Conservation (phyloP, 2,113 vertebrate genomes). For the Hippocampus zosterae region DNA sequence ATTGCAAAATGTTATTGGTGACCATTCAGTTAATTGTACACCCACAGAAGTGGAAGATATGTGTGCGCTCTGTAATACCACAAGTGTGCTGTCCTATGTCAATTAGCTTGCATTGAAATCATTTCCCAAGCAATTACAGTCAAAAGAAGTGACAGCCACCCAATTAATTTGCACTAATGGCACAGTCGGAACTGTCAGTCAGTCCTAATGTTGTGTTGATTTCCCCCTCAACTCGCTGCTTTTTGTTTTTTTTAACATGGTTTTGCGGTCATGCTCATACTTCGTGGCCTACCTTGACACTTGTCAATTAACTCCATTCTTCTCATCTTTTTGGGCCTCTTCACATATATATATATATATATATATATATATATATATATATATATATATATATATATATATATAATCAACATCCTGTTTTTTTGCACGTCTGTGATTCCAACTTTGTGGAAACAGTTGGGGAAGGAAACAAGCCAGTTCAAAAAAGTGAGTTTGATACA, state of each 20-base stretch:
- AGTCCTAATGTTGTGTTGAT: slow-evolving; percentile 23
- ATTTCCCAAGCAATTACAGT: slow-evolving; percentile 58
- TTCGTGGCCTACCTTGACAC: slow-evolving; percentile 30
- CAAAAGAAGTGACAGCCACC: slow-evolving; percentile 55
- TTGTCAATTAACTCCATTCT: slow-evolving; percentile 47
- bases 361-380: too few relatives aligned
- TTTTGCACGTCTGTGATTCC: background rate
- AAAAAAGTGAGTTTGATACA: too few relatives aligned
- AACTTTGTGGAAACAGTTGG: background rate
- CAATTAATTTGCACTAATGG: slow-evolving; percentile 63
- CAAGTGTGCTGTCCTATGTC: slow-evolving; percentile 52
- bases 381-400: too few relatives aligned
- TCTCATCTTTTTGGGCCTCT: background rate
- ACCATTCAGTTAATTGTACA: slow-evolving; percentile 43
- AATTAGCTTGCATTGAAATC: slow-evolving; percentile 60
- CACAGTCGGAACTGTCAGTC: slow-evolving; percentile 54
- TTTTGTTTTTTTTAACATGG: background rate
- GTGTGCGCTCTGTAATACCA: slow-evolving; percentile 39
- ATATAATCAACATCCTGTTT: background rate
- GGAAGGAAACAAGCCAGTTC: too few relatives aligned
- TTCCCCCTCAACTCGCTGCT: slow-evolving; percentile 1
- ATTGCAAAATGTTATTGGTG: slow-evolving; percentile 47
- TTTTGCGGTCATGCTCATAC: slow-evolving; percentile 26
- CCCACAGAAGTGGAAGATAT: slow-evolving; percentile 24
- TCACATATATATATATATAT: too few relatives aligned